Evolutionary conservation across 2,797 vertebrate species (phyloP).

Genomic region (Odontamblyopus lacepedii): DNA sequence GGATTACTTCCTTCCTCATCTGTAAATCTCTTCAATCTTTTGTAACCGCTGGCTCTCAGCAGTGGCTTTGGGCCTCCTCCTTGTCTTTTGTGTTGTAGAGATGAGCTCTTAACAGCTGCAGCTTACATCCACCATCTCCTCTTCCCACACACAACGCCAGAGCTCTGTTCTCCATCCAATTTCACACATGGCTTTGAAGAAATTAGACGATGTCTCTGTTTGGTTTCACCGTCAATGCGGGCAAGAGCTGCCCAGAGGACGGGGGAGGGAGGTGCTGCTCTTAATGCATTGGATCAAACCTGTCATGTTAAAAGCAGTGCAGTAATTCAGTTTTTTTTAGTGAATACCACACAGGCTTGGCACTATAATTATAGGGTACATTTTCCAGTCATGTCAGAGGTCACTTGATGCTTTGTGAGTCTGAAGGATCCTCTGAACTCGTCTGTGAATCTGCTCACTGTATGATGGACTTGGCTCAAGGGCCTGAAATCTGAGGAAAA

Average conservation of each 20-base stretch:
- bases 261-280: conserved; percentile 32
- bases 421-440: conserved; percentile 89
- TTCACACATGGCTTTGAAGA: conserved; percentile 61
- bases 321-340: conserved; percentile 24
- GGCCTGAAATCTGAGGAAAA: conserved; percentile 78
- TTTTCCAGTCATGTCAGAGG: conserved; percentile 19
- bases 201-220: conserved; percentile 51
- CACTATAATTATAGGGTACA: conserved; percentile 17
- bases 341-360: background rate
- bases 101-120: conserved; percentile 62
- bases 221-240: conserved; percentile 40
- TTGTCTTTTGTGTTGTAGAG: conserved; percentile 57
- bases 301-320: conserved; percentile 28
- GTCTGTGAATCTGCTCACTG: conserved; percentile 88
- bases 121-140: conserved; percentile 54
- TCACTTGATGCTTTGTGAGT: conserved; percentile 79
- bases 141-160: conserved; percentile 33
- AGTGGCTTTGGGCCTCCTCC: conserved; percentile 51
- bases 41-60: conserved; percentile 47
- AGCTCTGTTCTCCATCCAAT: conserved; percentile 54
- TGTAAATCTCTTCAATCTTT: conserved; percentile 50
- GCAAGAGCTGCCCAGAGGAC: conserved; percentile 30
- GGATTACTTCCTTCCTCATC: conserved; percentile 49
- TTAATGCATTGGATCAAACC: conserved; percentile 41
- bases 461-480: conserved; percentile 79